These are phyloP conservation scores for Wiebesia pumilae DNA, from an alignment of 1,140 invertebrate genomes.

Conservation along the genomic window DNA sequence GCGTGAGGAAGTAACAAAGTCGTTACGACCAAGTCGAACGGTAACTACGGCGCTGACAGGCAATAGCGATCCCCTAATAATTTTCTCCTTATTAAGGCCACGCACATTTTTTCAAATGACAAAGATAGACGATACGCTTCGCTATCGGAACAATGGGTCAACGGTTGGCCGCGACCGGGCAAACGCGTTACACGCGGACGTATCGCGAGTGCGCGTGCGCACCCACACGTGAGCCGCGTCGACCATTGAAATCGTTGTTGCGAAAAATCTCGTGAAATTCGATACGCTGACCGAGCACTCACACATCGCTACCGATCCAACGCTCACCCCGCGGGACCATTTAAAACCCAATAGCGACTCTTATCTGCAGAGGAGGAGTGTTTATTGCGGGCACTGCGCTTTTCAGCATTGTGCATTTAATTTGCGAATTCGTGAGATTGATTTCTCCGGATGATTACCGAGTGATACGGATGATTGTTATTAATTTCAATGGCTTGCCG, in stretches of 20 bases:
- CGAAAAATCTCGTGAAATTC: slow-evolving; percentile 53
- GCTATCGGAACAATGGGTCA: slow-evolving; percentile 23
- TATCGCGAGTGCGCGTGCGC: neutral
- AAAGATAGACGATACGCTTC: slow-evolving; percentile 28
- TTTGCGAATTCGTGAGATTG: neutral
- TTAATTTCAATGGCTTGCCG: neutral
- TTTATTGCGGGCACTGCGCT: neutral
- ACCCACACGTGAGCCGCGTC: neutral
- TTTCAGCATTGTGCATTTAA: neutral
- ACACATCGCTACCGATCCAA: neutral
- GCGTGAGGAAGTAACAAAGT: neutral
- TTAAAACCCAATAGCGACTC: neutral
- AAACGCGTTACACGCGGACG: slow-evolving; percentile 28
- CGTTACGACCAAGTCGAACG: neutral
- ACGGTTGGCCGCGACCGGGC: no score
- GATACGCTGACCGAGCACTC: slow-evolving; percentile 32
- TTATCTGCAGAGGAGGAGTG: neutral
- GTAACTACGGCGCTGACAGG: neutral
- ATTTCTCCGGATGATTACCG: neutral
- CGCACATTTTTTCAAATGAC: slow-evolving; percentile 40
- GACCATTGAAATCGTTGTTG: slow-evolving; percentile 31
- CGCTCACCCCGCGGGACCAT: neutral
- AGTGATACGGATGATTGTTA: neutral
- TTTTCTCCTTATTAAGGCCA: slow-evolving; percentile 61
- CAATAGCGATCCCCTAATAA: slow-evolving; percentile 60